These are phyloP conservation scores for Drosophila helvetica DNA, from an alignment of 2,888 invertebrate species.

Conservation along the genomic window DNA sequence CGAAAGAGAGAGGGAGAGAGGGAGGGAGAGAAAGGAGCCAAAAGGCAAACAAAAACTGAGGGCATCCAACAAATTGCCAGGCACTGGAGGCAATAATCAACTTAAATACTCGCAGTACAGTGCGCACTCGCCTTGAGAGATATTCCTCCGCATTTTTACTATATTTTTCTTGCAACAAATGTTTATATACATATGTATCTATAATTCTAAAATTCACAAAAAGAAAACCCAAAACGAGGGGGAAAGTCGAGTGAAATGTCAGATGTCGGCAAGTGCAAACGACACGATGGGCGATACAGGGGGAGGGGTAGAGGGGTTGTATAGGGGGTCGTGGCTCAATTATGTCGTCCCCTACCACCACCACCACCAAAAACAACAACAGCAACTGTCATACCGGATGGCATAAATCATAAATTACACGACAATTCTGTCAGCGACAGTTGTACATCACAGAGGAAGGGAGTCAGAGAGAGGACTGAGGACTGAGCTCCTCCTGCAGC, in stretches of 20 bases:
- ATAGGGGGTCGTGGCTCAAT: slow-evolving; percentile 4
- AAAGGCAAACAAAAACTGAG: slow-evolving; percentile 24
- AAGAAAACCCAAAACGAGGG: too few species aligned
- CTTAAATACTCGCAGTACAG: neutral
- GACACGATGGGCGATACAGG: neutral
- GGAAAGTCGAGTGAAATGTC: neutral
- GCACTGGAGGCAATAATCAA: slow-evolving; percentile 3
- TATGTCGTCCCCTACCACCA: slow-evolving; percentile 27
- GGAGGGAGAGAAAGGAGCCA: neutral
- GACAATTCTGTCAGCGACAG: slow-evolving; percentile 62
- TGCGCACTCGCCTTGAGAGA: neutral
- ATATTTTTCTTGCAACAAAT: too few species aligned
- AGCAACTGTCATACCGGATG: slow-evolving; percentile 53
- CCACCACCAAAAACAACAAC: slow-evolving; percentile 14
- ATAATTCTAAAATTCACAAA: neutral
- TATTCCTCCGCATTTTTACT: too few species aligned
- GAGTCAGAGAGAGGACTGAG: too few species aligned
- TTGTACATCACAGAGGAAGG: slow-evolving; percentile 15
- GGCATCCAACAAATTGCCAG: slow-evolving; percentile 26
- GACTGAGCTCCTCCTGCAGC: too few species aligned
- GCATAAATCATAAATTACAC: slow-evolving; percentile 67
- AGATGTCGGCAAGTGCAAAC: neutral
- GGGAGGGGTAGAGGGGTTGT: too few species aligned
- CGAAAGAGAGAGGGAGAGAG: neutral
- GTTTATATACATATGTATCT: too few species aligned